These are phyloP conservation scores for Procapra przewalskii DNA, from an alignment of 2,113 vertebrate genomes.

Conservation along the genomic window DNA sequence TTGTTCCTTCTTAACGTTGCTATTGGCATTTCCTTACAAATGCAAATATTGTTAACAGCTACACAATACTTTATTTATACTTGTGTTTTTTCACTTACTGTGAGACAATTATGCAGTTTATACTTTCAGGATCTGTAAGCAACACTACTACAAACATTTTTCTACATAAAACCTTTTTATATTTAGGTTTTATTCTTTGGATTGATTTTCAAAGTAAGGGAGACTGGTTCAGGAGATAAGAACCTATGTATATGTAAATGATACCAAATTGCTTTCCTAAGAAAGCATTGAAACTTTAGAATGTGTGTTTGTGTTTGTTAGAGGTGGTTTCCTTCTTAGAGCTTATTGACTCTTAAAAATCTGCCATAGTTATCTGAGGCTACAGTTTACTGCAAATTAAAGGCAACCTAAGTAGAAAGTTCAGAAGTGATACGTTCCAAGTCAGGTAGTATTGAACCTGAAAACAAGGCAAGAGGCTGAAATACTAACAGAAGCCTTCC, in stretches of 20 bases:
- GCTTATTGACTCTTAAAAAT: background rate
- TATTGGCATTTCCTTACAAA: background rate
- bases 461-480: background rate
- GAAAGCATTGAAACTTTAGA: background rate
- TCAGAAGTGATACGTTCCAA: background rate
- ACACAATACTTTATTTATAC: background rate
- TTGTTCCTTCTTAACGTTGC: background rate
- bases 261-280: background rate
- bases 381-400: background rate
- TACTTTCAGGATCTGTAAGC: background rate
- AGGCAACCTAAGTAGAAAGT: background rate
- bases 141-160: background rate
- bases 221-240: background rate
- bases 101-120: background rate
- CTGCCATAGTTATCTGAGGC: background rate
- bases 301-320: background rate
- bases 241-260: background rate
- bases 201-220: background rate
- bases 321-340: background rate
- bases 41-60: background rate
- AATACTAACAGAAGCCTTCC: background rate
- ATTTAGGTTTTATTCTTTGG: background rate
- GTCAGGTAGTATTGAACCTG: background rate
- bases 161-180: background rate
- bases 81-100: background rate